Evolutionary conservation across 2,113 vertebrate species (phyloP), one percentile per base, ranked within the genome.

Genomic region (Pomatostomus ruficeps): DNA sequence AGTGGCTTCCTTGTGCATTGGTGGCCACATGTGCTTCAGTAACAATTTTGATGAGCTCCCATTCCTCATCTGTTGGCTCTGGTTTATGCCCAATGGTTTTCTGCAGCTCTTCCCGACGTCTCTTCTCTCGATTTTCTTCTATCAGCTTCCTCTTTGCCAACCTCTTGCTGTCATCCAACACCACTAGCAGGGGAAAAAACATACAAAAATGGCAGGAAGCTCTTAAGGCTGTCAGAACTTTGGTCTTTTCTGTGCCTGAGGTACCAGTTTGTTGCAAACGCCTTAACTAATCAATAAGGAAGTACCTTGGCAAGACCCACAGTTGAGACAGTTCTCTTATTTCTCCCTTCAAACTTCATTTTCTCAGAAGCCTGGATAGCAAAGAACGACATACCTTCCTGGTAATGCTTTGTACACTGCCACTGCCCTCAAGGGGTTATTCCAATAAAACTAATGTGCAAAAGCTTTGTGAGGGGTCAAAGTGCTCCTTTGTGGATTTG

Each of bases 1-100:
- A 99, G 97, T 99, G 99, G 98, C 98, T 99, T 96, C 99, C 99
- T 96, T 99, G 99, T 89, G 99, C 99, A 40, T 99, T 99, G 36
- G 99, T 99, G 93, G 99, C 98, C 98, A 99, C 98, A 16, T 99
- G 99, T 89, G 99, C 99, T 96, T 99, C 99, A 0, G 99, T 99
- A 96, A 99, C 99, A 24, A 99, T 98, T 42, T 98, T 99, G 95
- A 99, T 99, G 74, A 99, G 98, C 79, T 99, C 99, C 99, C 99
- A 99, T 92, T 99, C 99, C 93, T 99, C 99, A 68, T 99, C 98
- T 0, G 99, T 98, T 92, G 99, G 99, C 97, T 99, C 99, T 2
- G 98, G 98, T 66, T 99, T 99, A 89, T 99, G 98, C 95, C 98
- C 99, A 46, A 98, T 98, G 14, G 98, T 98, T 96, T 99, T 99